Evolutionary conservation across 2,113 vertebrate genomes (phyloP), one percentile per base, ranked within the genome.

Genomic region (Ondatra zibethicus): DNA sequence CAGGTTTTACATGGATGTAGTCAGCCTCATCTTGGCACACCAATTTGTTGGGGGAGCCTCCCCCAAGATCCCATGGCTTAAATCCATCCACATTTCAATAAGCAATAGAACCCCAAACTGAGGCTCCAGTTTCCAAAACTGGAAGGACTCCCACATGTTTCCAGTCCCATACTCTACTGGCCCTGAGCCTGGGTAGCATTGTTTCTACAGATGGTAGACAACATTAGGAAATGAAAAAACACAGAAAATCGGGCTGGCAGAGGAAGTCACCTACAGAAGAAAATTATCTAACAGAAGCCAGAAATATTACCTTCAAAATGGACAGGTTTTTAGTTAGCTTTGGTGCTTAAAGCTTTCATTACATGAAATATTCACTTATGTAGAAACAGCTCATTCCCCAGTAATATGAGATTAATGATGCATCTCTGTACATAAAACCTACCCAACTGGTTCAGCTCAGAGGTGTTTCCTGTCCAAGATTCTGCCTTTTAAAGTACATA

Each of bases 331-430:
- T 89, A 94, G 96, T 95, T 87, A 94, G 82, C 92, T 91, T 97
- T 88, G 89, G 81, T 95, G 77, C 89, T 96, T 94, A 96, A 97
- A 94, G 77, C 95, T 96, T 94, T 89, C 87, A 96, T 96, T 97
- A 94, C 86, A 91, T 95, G 93, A 96, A 97, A 97, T 97, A 97
- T 96, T 96, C 97, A 97, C 96, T 98, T 97, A 94, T 42, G 77
- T 97, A 95, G 91, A 97, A 85, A 97, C 87, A 97, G 97, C 93
- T 97, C 94, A 95, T 97, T 97, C 96, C 92, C 96, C 82, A 92
- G 93, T 97, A 97, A 97, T 97, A 94, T 58, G 95, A 96, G 95
- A 97, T 97, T 97, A 97, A 97, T 96, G 97, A 97, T 73, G 94
- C 96, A 61, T 97, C 89, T 65, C 94, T 68, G 47, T 95, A 92